Conservation (phyloP, 2,888 invertebrate genomes). For the Folsomia candida region DNA sequence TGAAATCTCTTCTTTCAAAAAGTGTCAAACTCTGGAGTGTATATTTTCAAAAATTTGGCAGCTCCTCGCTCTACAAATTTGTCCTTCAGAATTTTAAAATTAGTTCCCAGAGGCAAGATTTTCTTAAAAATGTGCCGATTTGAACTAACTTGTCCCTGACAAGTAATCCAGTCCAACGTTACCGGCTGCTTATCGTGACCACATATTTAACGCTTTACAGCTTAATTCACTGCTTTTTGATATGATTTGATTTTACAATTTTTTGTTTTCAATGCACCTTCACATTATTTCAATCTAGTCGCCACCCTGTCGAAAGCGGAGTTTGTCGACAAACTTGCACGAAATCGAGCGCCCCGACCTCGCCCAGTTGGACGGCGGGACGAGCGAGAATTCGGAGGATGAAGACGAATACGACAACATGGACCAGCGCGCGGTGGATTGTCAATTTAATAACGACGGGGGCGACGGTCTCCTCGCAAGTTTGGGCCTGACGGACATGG, state of each 20-base stretch:
- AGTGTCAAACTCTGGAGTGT: too few relatives aligned
- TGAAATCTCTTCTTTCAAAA: too few relatives aligned
- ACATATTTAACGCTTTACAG: background rate
- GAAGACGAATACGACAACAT: background rate
- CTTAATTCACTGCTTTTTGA: background rate
- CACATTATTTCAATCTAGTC: background rate
- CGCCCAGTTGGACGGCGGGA: background rate
- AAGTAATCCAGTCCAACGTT: too few relatives aligned
- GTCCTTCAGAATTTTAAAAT: too few relatives aligned
- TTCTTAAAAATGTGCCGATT: background rate
- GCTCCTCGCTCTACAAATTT: too few relatives aligned
- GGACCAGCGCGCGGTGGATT: background rate
- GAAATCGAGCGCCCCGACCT: background rate
- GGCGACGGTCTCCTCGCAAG: background rate
- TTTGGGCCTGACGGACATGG: background rate
- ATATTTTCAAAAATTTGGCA: too few relatives aligned
- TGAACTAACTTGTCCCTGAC: background rate
- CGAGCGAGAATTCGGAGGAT: background rate
- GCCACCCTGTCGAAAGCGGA: background rate
- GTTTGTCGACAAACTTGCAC: conserved; percentile 1
- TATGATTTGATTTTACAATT: background rate
- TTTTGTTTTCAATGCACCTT: background rate
- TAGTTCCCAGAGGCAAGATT: too few relatives aligned
- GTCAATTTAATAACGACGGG: background rate
- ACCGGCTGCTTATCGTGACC: too few relatives aligned